Conservation (phyloP, 2,113 vertebrate species). For the Proteles cristata region DNA sequence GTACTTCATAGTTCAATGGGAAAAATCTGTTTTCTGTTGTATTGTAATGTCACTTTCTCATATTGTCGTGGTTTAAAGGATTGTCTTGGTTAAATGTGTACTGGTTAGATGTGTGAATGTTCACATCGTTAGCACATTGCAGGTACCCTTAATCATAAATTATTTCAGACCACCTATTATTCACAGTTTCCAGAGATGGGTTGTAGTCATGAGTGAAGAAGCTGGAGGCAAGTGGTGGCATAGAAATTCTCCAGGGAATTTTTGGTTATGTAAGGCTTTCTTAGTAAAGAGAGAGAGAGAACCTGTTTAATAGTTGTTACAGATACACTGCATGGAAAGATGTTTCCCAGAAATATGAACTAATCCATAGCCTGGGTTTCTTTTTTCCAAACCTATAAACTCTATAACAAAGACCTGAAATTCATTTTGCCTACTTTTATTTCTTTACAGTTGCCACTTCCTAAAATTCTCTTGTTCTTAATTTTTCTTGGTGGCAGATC, state of each 20-base stretch:
- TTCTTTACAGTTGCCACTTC: constrained; percentile 31
- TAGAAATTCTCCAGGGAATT: background rate
- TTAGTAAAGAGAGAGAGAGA: background rate
- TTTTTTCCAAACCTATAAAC: constrained; percentile 36
- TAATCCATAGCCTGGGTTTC: constrained; percentile 27
- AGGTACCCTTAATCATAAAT: background rate
- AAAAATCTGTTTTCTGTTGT: background rate
- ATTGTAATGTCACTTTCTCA: constrained; percentile 10
- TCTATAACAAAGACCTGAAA: constrained; percentile 42
- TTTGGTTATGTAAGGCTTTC: background rate
- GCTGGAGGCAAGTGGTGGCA: background rate
- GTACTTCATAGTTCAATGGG: constrained; percentile 10
- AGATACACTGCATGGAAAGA: constrained; percentile 2
- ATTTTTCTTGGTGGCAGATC: background rate
- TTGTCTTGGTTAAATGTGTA: constrained; percentile 31
- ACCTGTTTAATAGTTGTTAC: background rate
- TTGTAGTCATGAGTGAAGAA: background rate
- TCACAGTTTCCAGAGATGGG: background rate
- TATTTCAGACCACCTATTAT: background rate
- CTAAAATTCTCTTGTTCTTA: constrained; percentile 19
- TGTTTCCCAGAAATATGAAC: constrained; percentile 11
- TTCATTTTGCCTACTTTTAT: background rate
- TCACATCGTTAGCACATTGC: background rate
- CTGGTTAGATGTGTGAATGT: constrained; percentile 1
- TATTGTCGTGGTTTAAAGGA: background rate